Evolutionary conservation across 2,888 invertebrate species (phyloP).

Genomic region (Melanostoma mellinum): DNA sequence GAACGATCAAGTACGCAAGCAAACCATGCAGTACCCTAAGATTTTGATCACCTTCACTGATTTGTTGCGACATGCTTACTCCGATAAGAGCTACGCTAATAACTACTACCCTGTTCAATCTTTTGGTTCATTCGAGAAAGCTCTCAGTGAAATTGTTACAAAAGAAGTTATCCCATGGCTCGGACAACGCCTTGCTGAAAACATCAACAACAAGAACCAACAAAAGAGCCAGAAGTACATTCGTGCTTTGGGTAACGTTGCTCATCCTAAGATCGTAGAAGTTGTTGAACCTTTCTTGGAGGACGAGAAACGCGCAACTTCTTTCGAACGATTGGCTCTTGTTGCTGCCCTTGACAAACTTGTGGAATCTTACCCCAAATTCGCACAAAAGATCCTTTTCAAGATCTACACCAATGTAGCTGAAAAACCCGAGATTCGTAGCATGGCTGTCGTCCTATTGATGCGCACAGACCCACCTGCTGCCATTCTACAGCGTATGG

Average conservation of each 20-base stretch:
- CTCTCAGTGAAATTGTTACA: constrained; percentile 83
- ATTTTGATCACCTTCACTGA: constrained; percentile 85
- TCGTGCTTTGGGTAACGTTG: constrained; percentile 86
- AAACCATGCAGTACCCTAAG: constrained; percentile 83
- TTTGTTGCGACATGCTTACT: constrained; percentile 85
- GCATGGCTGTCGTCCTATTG: constrained; percentile 85
- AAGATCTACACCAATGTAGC: constrained; percentile 87
- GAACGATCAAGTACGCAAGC: constrained; percentile 83
- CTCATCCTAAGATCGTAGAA: constrained; percentile 84
- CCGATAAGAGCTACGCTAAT: constrained; percentile 84
- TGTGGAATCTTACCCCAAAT: constrained; percentile 83
- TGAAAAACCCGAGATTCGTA: constrained; percentile 86
- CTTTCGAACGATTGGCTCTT: constrained; percentile 86
- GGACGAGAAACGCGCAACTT: constrained; percentile 83
- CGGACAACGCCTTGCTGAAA: constrained; percentile 83
- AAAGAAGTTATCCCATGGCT: constrained; percentile 85
- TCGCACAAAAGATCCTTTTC: constrained; percentile 84
- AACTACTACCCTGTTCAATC: constrained; percentile 86
- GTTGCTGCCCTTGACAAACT: constrained; percentile 84
- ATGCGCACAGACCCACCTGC: constrained; percentile 85
- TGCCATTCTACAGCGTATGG: constrained; percentile 87
- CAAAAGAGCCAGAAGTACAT: constrained; percentile 85
- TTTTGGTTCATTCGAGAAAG: constrained; percentile 85
- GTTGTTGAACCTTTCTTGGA: constrained; percentile 87
- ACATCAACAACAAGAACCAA: constrained; percentile 83